These are phyloP conservation scores for Lamellibrachia columna DNA, from an alignment of 2,888 invertebrate genomes.

Conservation along the genomic window DNA sequence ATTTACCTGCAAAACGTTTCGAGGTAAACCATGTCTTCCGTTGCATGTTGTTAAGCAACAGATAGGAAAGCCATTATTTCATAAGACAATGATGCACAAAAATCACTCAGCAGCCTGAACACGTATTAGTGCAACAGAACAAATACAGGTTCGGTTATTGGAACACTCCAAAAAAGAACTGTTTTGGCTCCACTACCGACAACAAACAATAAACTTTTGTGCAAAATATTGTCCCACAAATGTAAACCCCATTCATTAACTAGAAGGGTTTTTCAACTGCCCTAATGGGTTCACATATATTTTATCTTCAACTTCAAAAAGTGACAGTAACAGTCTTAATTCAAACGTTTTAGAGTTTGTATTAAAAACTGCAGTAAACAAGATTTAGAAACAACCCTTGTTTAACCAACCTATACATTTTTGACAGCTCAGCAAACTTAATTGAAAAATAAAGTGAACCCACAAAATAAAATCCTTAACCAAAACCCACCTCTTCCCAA, in stretches of 20 bases:
- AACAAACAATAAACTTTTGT: neutral
- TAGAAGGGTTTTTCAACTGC: neutral
- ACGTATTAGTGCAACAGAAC: neutral
- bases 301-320: slow-evolving; percentile 5
- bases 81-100: too few species aligned
- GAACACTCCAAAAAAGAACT: too few species aligned
- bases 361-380: neutral
- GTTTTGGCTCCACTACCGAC: too few species aligned
- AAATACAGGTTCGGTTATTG: too few species aligned
- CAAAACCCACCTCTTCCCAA: slow-evolving; percentile 63
- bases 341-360: neutral
- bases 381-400: too few species aligned
- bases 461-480: neutral
- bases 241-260: neutral
- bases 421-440: neutral
- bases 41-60: too few species aligned
- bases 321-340: neutral
- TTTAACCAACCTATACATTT: neutral
- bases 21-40: too few species aligned
- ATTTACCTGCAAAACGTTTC: too few species aligned
- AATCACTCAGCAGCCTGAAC: neutral
- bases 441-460: neutral
- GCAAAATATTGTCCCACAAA: neutral
- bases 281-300: neutral
- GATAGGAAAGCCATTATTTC: too few species aligned